Percentiles rank a stretch among this genome's conserved stretches.
phyloP scores from a whole-genome alignment of 1,140 invertebrate species.

The Drosophila cardini region DNA sequence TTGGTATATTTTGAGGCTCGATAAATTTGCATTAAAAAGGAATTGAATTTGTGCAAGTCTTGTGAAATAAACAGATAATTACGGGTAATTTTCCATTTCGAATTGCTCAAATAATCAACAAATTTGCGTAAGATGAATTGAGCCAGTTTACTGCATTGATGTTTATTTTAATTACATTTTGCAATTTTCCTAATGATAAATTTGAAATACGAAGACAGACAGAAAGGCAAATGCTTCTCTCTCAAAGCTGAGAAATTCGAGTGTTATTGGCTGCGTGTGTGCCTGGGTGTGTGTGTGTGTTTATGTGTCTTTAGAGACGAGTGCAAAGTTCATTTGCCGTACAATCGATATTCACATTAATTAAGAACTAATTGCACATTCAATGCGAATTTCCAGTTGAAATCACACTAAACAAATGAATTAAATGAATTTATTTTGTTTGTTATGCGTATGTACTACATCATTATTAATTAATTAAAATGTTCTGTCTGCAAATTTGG shows the following conservation, averaged over 20 bases:
- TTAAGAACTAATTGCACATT: conserved; percentile 45
- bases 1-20: too few relatives aligned
- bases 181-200: conserved; percentile 37
- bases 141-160: conserved; percentile 16
- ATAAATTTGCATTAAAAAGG: too few relatives aligned
- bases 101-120: neutral
- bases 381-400: conserved; percentile 10
- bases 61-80: neutral
- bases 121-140: neutral
- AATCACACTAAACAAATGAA: conserved; percentile 26
- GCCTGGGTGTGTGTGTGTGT: neutral
- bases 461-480: conserved; percentile 44
- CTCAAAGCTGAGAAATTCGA: too few relatives aligned
- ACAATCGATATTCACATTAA: conserved; percentile 54
- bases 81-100: neutral
- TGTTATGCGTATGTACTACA: conserved; percentile 4
- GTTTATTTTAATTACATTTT: conserved; percentile 41
- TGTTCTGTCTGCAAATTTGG: conserved; percentile 4
- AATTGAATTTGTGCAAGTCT: neutral
- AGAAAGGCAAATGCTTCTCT: neutral
- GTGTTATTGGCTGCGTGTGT: neutral
- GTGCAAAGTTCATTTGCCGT: conserved; percentile 33
- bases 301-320: conserved; percentile 17
- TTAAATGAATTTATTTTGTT: conserved; percentile 27
- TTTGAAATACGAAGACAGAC: conserved; percentile 1